Evolutionary conservation across 2,113 vertebrate species (phyloP).

Genomic region (Chunga burmeisteri): DNA sequence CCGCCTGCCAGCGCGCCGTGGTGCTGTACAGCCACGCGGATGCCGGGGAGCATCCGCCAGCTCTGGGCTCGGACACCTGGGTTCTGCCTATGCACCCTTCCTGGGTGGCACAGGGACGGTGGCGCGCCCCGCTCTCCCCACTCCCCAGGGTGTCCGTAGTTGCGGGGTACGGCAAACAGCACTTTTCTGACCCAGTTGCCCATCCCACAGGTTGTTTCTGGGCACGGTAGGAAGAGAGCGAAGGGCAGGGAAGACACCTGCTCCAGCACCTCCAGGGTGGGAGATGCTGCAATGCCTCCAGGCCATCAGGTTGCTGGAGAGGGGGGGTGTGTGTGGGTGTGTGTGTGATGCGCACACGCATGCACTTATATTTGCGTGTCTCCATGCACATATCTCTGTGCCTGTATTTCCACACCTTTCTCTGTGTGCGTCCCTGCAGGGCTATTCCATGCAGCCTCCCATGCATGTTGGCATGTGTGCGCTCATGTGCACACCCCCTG

Average conservation of each 20-base stretch:
- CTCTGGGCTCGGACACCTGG: not conserved
- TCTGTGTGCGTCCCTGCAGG: rapidly evolving
- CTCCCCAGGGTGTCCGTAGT: not conserved
- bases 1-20: rapidly evolving
- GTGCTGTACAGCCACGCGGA: rapidly evolving
- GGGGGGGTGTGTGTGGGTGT: too few relatives aligned
- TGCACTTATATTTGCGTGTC: rapidly evolving
- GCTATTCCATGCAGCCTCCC: not conserved
- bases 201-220: not conserved
- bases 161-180: rapidly evolving
- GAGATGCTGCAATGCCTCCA: not conserved
- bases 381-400: rapidly evolving
- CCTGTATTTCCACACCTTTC: rapidly evolving
- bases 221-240: rapidly evolving
- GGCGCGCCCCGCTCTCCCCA: too few relatives aligned
- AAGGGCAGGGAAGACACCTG: not conserved
- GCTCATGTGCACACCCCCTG: rapidly evolving
- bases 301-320: rapidly evolving
- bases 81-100: not conserved
- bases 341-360: rapidly evolving
- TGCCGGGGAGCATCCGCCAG: rapidly evolving
- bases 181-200: rapidly evolving
- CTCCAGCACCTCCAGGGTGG: not conserved
- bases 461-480: rapidly evolving
- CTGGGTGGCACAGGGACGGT: not conserved